Conservation (phyloP, 2,888 invertebrate genomes). For the Conistra vaccinii region DNA sequence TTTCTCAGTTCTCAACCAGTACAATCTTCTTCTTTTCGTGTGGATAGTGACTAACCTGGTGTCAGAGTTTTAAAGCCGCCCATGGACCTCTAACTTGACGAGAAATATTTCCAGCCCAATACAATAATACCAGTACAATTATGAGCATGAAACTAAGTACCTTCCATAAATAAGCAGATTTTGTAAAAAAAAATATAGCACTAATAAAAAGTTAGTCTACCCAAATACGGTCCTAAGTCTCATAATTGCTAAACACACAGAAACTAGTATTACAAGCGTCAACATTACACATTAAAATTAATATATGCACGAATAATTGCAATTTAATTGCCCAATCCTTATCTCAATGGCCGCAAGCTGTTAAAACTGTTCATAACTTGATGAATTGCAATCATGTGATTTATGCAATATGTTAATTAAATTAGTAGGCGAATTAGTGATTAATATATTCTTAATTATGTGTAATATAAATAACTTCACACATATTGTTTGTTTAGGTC, state of each 20-base stretch:
- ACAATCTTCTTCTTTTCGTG: too few relatives aligned
- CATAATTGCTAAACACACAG: conserved; percentile 2
- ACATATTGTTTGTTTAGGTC: background rate
- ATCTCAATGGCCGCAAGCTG: conserved; percentile 33
- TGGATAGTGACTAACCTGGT: too few relatives aligned
- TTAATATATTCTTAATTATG: conserved; percentile 7
- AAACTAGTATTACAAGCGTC: conserved; percentile 9
- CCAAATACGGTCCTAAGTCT: background rate
- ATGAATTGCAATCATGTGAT: conserved; percentile 31
- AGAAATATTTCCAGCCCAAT: too few relatives aligned
- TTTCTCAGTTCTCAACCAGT: too few relatives aligned
- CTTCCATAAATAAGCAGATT: too few relatives aligned
- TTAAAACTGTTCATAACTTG: conserved; percentile 40
- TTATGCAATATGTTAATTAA: conserved; percentile 34
- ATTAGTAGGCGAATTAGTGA: conserved; percentile 23
- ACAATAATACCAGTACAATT: too few relatives aligned
- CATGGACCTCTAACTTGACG: too few relatives aligned
- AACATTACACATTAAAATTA: conserved; percentile 19
- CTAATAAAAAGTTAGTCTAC: background rate
- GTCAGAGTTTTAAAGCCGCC: too few relatives aligned
- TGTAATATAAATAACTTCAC: background rate
- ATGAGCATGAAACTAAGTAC: too few relatives aligned
- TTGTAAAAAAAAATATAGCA: too few relatives aligned
- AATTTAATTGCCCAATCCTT: conserved; percentile 39
- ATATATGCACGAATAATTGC: conserved; percentile 41